Evolutionary conservation across 1,140 invertebrate genomes (phyloP).

Genomic region (Camponotus pennsylvanicus): DNA sequence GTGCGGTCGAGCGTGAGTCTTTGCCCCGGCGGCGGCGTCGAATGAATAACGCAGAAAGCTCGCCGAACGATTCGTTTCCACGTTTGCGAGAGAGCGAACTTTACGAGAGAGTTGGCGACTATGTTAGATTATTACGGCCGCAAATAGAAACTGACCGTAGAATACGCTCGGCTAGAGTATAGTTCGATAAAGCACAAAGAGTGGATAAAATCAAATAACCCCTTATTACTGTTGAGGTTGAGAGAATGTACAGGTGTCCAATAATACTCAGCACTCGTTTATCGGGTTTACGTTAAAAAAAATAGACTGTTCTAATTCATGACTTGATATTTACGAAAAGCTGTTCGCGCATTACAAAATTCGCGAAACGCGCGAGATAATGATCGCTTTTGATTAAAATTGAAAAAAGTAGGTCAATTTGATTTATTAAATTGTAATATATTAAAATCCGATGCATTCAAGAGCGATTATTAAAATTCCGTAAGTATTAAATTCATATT

Average conservation of each 20-base stretch:
- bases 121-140: slow-evolving; percentile 57
- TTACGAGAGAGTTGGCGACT: slow-evolving; percentile 41
- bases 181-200: slow-evolving; percentile 31
- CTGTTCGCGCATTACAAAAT: background rate
- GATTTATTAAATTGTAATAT: background rate
- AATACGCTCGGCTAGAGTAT: slow-evolving; percentile 22
- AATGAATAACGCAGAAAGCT: slow-evolving; percentile 57
- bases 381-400: slow-evolving; percentile 4
- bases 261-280: slow-evolving; percentile 22
- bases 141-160: slow-evolving; percentile 58
- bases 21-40: slow-evolving; percentile 12
- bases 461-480: slow-evolving; percentile 25
- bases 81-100: slow-evolving; percentile 30
- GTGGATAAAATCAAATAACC: slow-evolving; percentile 41
- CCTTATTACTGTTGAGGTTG: slow-evolving; percentile 4
- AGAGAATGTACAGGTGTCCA: slow-evolving; percentile 10
- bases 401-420: slow-evolving; percentile 4
- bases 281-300: slow-evolving; percentile 18
- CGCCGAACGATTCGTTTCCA: slow-evolving; percentile 34
- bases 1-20: slow-evolving; percentile 49
- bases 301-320: slow-evolving; percentile 1
- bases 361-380: background rate
- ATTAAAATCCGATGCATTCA: background rate
- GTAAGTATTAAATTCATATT: slow-evolving; percentile 36
- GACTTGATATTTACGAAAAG: background rate